Evolutionary conservation across 2,888 invertebrate genomes (phyloP), one percentile per base, ranked within the genome.

Genomic region (Caenorhabditis becei): DNA sequence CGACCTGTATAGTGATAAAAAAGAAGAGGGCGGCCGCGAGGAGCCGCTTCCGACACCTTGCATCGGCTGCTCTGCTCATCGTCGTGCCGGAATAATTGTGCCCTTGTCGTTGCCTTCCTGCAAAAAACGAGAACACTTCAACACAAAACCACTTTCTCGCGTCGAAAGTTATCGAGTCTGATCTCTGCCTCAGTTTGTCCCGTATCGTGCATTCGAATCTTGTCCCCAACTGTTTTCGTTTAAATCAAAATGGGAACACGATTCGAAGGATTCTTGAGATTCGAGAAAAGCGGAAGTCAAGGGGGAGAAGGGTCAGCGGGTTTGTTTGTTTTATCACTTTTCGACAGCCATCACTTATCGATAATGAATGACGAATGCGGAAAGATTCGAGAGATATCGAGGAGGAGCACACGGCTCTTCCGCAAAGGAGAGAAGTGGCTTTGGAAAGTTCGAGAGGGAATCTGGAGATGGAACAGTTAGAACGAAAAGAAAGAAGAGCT

Each of bases 21-120:
- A 59, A 24, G 14, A 65, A 26, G 28, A 58, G n/a, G 20, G 53
- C 71, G 54, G 56, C 71, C 20, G 37, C 51, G 20, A 24, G 5
- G 41, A 66, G 74, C 65, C 74, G 65, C 56, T 74, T 65, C 74
- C 74, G 74, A 74, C 74, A 65, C 23, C 66, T 74, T 74, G 41
- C 51, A 44, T 63, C 56, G 58, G 54, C 54, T 54, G 28, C 58
- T 28, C 37, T n/a, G 41, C 59, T 44, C 26, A 24, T 74, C 53
- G 11, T 32, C 16, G 2, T 10, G 66, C 59, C 65, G 74, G 65
- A 72, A 65, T 72, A 72, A 72, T 65, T 65, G 54, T 28, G 37
- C 63, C 37, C 47, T 35, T 41, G 54, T n/a, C n/a, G n/a, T 54
- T 54, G 54, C 28, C 54, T 54, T 49, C 28, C 54, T 54, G 28